Evolutionary conservation across 2,888 invertebrate genomes (phyloP).

Genomic region (Stomorhina lunata): DNA sequence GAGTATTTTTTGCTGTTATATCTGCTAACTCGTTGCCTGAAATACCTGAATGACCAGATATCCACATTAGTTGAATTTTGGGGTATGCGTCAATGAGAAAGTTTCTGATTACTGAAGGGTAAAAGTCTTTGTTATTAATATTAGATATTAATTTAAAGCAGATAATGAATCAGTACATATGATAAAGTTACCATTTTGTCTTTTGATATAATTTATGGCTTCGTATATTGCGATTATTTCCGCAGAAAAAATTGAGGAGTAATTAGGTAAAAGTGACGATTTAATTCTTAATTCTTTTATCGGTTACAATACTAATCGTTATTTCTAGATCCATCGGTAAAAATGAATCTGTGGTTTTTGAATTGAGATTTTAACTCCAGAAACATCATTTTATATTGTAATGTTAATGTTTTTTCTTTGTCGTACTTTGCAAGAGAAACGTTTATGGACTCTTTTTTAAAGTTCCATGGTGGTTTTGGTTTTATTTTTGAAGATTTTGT

Average conservation of each 20-base stretch:
- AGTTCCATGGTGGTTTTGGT: background rate
- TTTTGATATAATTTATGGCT: background rate
- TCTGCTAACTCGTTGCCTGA: constrained; percentile 4
- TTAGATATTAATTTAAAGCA: background rate
- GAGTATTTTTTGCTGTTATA: background rate
- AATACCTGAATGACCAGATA: background rate
- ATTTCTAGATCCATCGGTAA: background rate
- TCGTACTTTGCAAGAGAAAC: background rate
- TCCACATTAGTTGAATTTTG: background rate
- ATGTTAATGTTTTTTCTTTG: background rate
- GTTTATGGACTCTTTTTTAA: background rate
- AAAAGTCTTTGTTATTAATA: background rate
- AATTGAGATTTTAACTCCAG: background rate
- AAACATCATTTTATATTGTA: background rate
- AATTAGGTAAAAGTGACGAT: background rate
- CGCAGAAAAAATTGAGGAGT: background rate
- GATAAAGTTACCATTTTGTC: background rate
- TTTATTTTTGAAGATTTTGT: background rate
- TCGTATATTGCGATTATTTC: background rate
- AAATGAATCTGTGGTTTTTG: background rate
- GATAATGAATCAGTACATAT: constrained; percentile 6
- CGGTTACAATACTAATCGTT: background rate
- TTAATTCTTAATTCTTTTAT: background rate
- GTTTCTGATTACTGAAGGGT: background rate
- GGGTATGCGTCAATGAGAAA: background rate